Conservation (phyloP, 2,113 vertebrate genomes). For the Casuarius casuarius region DNA sequence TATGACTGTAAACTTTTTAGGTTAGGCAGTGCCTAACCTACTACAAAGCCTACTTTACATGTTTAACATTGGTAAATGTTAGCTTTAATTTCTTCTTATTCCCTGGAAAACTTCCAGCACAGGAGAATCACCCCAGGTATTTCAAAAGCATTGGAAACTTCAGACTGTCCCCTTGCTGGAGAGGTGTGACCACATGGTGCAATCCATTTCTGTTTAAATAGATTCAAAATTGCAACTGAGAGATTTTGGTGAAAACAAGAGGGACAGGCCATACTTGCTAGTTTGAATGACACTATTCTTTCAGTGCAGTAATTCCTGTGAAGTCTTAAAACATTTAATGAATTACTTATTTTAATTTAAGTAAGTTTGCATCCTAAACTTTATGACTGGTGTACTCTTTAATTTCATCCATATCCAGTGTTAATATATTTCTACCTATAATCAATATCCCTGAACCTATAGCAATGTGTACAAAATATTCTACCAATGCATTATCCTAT, state of each 20-base stretch:
- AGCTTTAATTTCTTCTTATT: background rate
- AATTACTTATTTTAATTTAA: background rate
- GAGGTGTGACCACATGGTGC: background rate
- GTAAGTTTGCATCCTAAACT: background rate
- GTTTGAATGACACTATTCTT: background rate
- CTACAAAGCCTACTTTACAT: background rate
- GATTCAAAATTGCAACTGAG: background rate
- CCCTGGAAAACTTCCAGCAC: background rate
- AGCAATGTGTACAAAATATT: background rate
- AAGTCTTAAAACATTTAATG: background rate
- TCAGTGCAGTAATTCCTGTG: background rate
- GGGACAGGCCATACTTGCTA: background rate
- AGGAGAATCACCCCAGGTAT: background rate
- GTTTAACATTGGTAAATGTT: background rate
- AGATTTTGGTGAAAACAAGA: background rate
- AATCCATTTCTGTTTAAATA: background rate
- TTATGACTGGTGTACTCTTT: background rate
- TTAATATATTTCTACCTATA: background rate
- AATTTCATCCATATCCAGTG: background rate
- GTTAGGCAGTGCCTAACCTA: no score
- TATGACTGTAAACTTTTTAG: background rate
- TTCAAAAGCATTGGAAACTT: background rate
- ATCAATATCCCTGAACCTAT: background rate
- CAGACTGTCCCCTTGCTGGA: background rate
- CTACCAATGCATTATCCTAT: background rate